Base-by-base conservation (phyloP, 2,113 vertebrate species). In the Labeo rohita region DNA sequence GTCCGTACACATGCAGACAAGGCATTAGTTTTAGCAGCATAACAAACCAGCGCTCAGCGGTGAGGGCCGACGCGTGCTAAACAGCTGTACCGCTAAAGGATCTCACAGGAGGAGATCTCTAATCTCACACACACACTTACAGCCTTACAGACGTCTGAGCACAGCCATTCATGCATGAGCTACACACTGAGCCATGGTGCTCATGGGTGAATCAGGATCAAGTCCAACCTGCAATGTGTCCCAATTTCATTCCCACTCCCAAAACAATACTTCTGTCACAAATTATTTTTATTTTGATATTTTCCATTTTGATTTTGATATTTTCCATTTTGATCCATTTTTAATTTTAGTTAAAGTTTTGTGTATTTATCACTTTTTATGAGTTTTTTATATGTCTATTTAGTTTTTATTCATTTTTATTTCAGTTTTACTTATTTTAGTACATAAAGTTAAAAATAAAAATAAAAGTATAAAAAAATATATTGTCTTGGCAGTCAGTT, bases 1-100 rank as follows among this genome's bases (percentile, higher is more conserved):
- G 90, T 89, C 89, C 89, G 83, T 89, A 91, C 93, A 92, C 74
- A 79, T 84, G 91, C 88, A 89, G 92, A 93, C 92, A 90, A 91
- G 92, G 92, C 93, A 93, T 94, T 92, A 91, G 93, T 94, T 91
- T 94, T 91, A 90, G 92, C 90, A 92, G 85, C 87, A 91, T 92
- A 61, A 91, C 73, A 66, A 86, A 61, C 66, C 59, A 65, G 83
- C 6, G 59, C 43, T 34, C 45, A 23, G 15, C 16, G 12, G 18
- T 2, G 47, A 78, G 49, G 39, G 21, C 21, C 12, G 12, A 45
- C 16, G n/a, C 2, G 21, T 34, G 61, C 43, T 52, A 85, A 78
- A 56, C 75, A 56, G 49, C 18, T 54, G 72, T 5, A 66, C 16
- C 12, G 83, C 39, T 65, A 36, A 0, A 83, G 49, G 23, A 66